Evolutionary conservation across 2,797 vertebrate species (phyloP).

Genomic region (Aratinga solstitialis): DNA sequence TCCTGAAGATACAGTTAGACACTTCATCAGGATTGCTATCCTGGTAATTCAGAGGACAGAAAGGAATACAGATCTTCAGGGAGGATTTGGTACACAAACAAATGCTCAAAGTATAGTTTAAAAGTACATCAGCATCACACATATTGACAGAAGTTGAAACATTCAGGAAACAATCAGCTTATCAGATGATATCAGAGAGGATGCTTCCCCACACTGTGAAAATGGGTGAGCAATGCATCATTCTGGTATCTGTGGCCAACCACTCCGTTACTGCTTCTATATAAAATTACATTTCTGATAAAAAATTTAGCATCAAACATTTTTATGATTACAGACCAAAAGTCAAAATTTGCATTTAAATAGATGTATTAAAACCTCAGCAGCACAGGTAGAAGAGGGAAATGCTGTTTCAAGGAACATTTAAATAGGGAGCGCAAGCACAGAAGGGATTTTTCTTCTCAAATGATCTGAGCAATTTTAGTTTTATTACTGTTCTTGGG

Average conservation of each 20-base stretch:
- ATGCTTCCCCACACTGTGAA: neutral
- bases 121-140: neutral
- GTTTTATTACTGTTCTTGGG: slow-evolving; percentile 28
- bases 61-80: neutral
- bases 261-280: slow-evolving; percentile 41
- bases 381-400: slow-evolving; percentile 38
- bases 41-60: neutral
- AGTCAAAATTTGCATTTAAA: slow-evolving; percentile 85
- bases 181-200: neutral
- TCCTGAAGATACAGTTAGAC: neutral
- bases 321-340: slow-evolving; percentile 78
- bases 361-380: slow-evolving; percentile 77
- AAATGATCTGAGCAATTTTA: slow-evolving; percentile 17
- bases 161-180: neutral
- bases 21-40: neutral
- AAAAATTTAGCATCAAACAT: slow-evolving; percentile 78
- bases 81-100: neutral
- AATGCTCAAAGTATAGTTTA: neutral
- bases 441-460: slow-evolving; percentile 14
- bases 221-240: neutral
- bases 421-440: slow-evolving; percentile 8
- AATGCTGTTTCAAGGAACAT: slow-evolving; percentile 63
- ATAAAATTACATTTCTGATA: slow-evolving; percentile 76
- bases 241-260: slow-evolving; percentile 21
- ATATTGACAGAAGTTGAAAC: neutral